phyloP scores from a whole-genome alignment of 2,113 vertebrate genomes.

The Vulpes vulpes region DNA sequence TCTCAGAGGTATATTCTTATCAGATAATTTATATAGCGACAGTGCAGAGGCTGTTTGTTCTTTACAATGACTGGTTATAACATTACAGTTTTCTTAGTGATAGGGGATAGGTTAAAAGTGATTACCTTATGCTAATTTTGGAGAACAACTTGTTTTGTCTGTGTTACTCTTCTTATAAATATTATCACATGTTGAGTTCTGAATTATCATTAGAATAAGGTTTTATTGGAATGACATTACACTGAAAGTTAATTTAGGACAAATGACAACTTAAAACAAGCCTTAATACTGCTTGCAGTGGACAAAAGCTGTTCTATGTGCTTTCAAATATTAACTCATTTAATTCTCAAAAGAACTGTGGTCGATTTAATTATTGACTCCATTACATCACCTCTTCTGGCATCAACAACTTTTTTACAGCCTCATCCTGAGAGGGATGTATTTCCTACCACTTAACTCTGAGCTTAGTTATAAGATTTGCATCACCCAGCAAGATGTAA shows the following conservation, averaged over 20 bases:
- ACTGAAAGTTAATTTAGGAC: background rate
- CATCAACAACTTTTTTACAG: background rate
- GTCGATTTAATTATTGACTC: background rate
- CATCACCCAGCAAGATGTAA: background rate
- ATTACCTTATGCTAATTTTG: background rate
- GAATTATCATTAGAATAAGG: background rate
- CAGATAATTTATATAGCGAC: background rate
- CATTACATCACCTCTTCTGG: background rate
- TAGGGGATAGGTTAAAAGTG: background rate
- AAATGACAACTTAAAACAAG: conserved; percentile 1
- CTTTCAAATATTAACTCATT: background rate
- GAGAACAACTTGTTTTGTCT: background rate
- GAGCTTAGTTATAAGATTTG: background rate
- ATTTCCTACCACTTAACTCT: background rate
- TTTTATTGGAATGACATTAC: conserved; percentile 18
- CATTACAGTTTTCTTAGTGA: background rate
- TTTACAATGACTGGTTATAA: background rate
- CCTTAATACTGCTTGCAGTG: background rate
- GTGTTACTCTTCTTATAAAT: background rate
- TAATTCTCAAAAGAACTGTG: conserved; percentile 13
- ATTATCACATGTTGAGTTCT: background rate
- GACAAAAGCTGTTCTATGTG: background rate
- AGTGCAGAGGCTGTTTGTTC: background rate
- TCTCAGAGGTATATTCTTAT: background rate
- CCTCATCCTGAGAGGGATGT: background rate